Evolutionary conservation across 2,113 vertebrate species (phyloP).

Genomic region (Cochlearius cochlearius): DNA sequence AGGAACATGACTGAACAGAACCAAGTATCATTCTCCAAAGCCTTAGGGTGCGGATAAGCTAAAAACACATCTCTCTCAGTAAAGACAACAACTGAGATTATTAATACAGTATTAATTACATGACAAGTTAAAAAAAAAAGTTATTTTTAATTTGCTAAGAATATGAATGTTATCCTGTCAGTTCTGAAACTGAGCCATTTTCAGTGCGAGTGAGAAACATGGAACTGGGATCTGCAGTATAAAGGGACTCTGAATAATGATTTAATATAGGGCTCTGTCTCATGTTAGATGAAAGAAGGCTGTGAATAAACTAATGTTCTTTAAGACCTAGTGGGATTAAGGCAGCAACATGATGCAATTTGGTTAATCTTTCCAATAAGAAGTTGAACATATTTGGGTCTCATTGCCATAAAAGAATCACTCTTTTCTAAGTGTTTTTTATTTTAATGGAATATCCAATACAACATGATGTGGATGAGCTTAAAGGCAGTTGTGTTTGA

Average conservation of each 20-base stretch:
- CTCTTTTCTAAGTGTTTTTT: not conserved
- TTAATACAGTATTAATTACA: not conserved
- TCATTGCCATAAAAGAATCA: not conserved
- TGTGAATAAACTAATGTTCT: not conserved
- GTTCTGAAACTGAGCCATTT: not conserved
- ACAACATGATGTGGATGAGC: not conserved
- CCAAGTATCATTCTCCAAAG: not conserved
- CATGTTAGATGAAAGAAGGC: not conserved
- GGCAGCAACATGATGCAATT: not conserved
- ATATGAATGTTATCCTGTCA: not conserved
- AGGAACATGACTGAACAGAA: not conserved
- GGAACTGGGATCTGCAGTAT: not conserved
- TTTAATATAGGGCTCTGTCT: not conserved
- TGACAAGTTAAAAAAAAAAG: not conserved
- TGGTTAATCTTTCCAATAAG: constrained; percentile 10
- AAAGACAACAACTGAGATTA: not conserved
- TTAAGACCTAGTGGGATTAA: not conserved
- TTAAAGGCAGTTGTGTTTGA: not conserved
- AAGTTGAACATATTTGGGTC: not conserved
- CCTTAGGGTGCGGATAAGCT: not conserved
- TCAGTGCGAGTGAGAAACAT: not conserved
- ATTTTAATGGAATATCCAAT: not conserved
- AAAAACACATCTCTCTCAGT: not conserved
- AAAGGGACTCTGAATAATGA: not conserved
- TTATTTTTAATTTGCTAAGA: not conserved